phyloP scores from a whole-genome alignment of 2,113 vertebrate genomes.

The Oceanodroma tethys region DNA sequence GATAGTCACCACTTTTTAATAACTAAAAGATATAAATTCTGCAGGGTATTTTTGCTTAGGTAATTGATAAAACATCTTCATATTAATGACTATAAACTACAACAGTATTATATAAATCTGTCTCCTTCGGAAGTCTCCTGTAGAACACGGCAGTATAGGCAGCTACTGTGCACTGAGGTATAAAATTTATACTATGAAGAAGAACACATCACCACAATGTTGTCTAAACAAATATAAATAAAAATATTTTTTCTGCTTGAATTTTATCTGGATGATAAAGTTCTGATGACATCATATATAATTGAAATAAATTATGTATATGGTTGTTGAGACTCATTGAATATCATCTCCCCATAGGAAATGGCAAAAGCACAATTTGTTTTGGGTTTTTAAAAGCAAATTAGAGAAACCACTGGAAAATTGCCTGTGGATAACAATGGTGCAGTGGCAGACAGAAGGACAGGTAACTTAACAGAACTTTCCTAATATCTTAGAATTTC shows the following conservation, averaged over 20 bases:
- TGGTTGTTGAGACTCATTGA: background rate
- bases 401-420: background rate
- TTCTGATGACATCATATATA: background rate
- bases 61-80: constrained; percentile 75
- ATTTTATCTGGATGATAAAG: background rate
- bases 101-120: constrained; percentile 51
- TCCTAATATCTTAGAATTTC: background rate
- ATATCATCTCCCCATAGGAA: background rate
- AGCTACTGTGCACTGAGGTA: background rate
- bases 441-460: background rate
- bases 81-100: constrained; percentile 71
- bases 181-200: constrained; percentile 28
- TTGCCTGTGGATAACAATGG: background rate
- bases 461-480: background rate
- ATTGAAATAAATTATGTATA: background rate
- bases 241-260: background rate
- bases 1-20: constrained; percentile 70
- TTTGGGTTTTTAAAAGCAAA: background rate
- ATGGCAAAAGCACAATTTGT: background rate
- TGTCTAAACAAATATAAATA: background rate
- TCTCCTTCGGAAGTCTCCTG: constrained; percentile 27
- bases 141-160: background rate
- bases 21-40: constrained; percentile 70
- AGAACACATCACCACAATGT: background rate
- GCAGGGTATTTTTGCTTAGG: constrained; percentile 57